phyloP scores from a whole-genome alignment of 2,797 vertebrate species.

The Mormyrus hasselquistii region DNA sequence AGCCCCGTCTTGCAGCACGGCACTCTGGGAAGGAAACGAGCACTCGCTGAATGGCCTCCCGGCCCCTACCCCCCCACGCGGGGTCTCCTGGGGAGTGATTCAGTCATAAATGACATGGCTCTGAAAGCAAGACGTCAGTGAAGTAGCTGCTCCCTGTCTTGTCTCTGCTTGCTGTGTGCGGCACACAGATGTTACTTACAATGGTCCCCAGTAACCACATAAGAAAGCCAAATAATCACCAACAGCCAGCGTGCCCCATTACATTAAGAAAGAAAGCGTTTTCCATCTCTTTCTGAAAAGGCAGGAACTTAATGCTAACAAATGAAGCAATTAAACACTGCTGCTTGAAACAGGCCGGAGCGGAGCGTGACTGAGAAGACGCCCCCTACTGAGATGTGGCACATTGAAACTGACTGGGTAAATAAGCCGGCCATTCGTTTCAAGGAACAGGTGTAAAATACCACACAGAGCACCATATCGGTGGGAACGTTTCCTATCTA shows the following conservation, averaged over 20 bases:
- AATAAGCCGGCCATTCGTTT: conserved; percentile 58
- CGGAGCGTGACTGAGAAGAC: conserved; percentile 41
- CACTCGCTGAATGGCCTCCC: conserved; percentile 30
- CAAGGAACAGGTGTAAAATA: conserved; percentile 48
- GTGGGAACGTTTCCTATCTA: conserved; percentile 51
- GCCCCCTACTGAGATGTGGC: conserved; percentile 45
- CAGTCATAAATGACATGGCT: conserved; percentile 62
- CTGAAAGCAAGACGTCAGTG: conserved; percentile 61
- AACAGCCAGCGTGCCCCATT: conserved; percentile 55
- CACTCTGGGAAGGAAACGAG: conserved; percentile 41
- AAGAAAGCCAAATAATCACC: conserved; percentile 40
- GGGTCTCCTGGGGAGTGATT: conserved; percentile 57
- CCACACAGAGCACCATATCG: conserved; percentile 48
- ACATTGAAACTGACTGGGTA: conserved; percentile 53
- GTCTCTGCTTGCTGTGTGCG: conserved; percentile 53
- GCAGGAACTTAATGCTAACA: conserved; percentile 42
- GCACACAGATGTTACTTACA: conserved; percentile 67
- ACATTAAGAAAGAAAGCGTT: conserved; percentile 39
- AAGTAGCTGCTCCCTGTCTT: conserved; percentile 52
- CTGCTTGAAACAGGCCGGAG: conserved; percentile 47
- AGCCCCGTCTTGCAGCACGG: background rate
- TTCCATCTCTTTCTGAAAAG: conserved; percentile 31
- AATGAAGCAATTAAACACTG: conserved; percentile 51
- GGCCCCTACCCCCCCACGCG: conserved; percentile 20
- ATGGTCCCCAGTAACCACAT: conserved; percentile 49